Evolutionary conservation across 2,113 vertebrate species (phyloP).

Genomic region (Eublepharis macularius): DNA sequence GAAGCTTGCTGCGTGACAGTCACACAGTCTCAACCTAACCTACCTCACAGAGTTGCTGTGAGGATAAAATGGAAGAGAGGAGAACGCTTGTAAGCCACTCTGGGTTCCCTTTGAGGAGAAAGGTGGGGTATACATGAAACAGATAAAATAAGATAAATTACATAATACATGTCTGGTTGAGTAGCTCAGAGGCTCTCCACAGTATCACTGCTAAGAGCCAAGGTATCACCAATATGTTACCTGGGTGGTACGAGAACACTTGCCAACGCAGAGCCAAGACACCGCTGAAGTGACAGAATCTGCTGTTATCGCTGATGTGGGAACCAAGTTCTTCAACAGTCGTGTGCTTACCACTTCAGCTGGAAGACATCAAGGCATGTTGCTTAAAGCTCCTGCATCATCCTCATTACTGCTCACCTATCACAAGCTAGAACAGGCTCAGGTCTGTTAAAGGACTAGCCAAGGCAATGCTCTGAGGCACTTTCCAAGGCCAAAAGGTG

Average conservation of each 20-base stretch:
- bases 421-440: neutral
- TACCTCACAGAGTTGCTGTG: no score
- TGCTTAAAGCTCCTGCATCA: neutral
- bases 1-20: no score
- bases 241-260: slow-evolving; percentile 80
- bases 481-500: neutral
- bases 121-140: no score
- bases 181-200: neutral
- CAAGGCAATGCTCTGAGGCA: neutral
- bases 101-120: no score
- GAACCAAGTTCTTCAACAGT: slow-evolving; percentile 88
- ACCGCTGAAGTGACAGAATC: slow-evolving; percentile 81
- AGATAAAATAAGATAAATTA: no score
- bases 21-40: no score
- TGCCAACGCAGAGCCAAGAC: slow-evolving; percentile 84
- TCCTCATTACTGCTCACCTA: neutral
- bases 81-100: no score
- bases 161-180: neutral
- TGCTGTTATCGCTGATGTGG: slow-evolving; percentile 82
- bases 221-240: slow-evolving; percentile 66
- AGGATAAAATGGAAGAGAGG: no score
- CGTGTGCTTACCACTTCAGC: slow-evolving; percentile 74
- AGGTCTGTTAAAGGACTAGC: neutral
- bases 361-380: slow-evolving; percentile 53
- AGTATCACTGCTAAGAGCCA: neutral